Percentiles rank a stretch among this genome's conserved stretches.
These are phyloP conservation scores for Anguilla obscura DNA, from an alignment of 2,797 vertebrate species.

Conservation along the genomic window DNA sequence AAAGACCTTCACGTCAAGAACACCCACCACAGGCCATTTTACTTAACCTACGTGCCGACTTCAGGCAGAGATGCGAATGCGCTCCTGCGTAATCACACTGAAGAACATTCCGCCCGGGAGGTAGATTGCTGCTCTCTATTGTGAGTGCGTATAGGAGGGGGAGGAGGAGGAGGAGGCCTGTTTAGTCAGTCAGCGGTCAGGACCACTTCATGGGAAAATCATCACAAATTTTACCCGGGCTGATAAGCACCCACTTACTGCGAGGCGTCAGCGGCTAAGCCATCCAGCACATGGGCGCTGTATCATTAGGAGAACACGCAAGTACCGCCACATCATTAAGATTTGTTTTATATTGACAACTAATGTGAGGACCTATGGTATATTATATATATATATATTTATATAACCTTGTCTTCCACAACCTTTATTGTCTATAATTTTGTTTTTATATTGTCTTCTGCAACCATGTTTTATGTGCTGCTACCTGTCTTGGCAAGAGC, in stretches of 20 bases:
- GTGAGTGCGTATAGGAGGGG: not conserved
- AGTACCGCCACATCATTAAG: constrained; percentile 27
- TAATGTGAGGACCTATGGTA: not conserved
- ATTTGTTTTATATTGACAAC: not conserved
- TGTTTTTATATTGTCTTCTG: no score
- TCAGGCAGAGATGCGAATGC: not conserved
- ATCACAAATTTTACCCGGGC: constrained; percentile 53
- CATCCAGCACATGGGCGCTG: constrained; percentile 6
- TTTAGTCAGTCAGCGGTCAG: constrained; percentile 41
- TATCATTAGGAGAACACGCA: not conserved
- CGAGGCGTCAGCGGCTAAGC: constrained; percentile 46
- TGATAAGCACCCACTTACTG: constrained; percentile 54
- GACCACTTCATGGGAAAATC: constrained; percentile 55
- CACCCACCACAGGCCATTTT: constrained; percentile 2
- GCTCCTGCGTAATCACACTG: not conserved
- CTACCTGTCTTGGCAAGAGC: no score
- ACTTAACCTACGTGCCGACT: not conserved
- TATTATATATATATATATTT: not conserved
- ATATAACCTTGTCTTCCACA: no score
- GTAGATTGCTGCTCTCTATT: constrained; percentile 15
- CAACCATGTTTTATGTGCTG: no score
- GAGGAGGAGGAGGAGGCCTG: not conserved
- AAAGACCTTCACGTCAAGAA: not conserved
- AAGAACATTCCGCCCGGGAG: constrained; percentile 26
- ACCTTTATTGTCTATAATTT: no score